A percentile compares a stretch with the other conserved stretches of the same genome.
Conservation (phyloP, 2,888 invertebrate genomes). For the Drosophila putrida region DNA sequence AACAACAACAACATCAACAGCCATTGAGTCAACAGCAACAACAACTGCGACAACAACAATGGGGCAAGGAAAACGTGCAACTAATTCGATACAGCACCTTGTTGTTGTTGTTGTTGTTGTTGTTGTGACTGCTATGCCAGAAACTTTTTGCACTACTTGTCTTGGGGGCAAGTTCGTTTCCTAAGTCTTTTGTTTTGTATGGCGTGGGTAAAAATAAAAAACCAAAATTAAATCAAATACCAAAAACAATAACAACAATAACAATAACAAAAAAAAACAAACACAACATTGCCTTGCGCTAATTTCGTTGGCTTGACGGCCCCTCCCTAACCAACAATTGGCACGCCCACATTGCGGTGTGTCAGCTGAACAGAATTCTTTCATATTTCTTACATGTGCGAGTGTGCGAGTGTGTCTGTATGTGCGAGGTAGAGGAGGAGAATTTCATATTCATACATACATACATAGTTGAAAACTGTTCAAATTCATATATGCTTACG, state of each 20-base stretch:
- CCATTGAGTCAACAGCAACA: conserved; percentile 26
- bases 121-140: conserved; percentile 42
- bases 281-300: conserved; percentile 37
- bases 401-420: background rate
- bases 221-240: conserved; percentile 24
- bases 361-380: conserved; percentile 54
- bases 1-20: conserved; percentile 53
- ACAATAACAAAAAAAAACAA: conserved; percentile 36
- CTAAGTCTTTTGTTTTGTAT: conserved; percentile 76
- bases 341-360: conserved; percentile 43
- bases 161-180: conserved; percentile 78
- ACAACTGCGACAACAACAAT: conserved; percentile 37
- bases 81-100: conserved; percentile 63
- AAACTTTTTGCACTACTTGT: conserved; percentile 71
- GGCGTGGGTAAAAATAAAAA: conserved; percentile 69
- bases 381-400: conserved; percentile 16
- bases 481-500: conserved; percentile 57
- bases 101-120: conserved; percentile 35
- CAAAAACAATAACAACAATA: conserved; percentile 3
- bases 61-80: conserved; percentile 62
- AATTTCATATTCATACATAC: conserved; percentile 25
- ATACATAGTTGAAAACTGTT: conserved; percentile 15
- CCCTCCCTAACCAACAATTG: conserved; percentile 30
- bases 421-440: background rate
- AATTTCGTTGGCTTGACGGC: conserved; percentile 51